A percentile compares a stretch with the other conserved stretches of the same genome.
Evolutionary conservation across 2,113 vertebrate species (phyloP).

Genomic region (Periophthalmus modestus): DNA sequence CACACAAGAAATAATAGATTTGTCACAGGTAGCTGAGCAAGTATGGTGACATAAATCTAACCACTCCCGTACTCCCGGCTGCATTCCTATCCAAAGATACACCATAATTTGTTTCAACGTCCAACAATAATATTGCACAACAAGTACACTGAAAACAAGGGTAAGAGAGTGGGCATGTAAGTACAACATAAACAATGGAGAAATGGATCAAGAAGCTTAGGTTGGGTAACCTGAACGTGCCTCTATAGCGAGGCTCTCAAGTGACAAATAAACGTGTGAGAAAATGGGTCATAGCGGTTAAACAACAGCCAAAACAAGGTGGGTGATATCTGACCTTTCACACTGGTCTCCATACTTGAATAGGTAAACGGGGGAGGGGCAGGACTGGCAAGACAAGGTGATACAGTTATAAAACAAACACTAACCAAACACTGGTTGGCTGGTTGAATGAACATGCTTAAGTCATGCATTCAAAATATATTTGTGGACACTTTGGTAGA

Average conservation of each 20-base stretch:
- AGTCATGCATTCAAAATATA: neutral
- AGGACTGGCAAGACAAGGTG: constrained; percentile 5
- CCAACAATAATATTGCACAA: neutral
- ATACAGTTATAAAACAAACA: constrained; percentile 13
- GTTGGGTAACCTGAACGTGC: constrained; percentile 42
- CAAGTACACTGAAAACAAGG: neutral
- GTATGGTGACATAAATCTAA: constrained; percentile 44
- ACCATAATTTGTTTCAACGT: constrained; percentile 3
- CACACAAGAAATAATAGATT: constrained; percentile 29
- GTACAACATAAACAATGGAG: neutral
- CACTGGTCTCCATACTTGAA: constrained; percentile 41
- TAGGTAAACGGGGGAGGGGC: constrained; percentile 6
- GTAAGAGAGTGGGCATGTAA: neutral
- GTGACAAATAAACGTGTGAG: constrained; percentile 56
- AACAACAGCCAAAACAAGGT: constrained; percentile 41
- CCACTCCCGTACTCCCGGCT: constrained; percentile 41
- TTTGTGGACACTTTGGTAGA: neutral
- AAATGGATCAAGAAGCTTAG: constrained; percentile 10
- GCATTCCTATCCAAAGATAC: constrained; percentile 18
- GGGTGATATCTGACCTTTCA: constrained; percentile 60
- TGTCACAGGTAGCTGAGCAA: constrained; percentile 38
- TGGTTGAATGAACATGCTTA: neutral
- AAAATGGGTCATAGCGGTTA: constrained; percentile 34
- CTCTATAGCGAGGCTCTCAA: constrained; percentile 44
- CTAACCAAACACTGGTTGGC: constrained; percentile 17